Conservation (phyloP, 2,797 vertebrate genomes). For the Cossypha niveicapilla region DNA sequence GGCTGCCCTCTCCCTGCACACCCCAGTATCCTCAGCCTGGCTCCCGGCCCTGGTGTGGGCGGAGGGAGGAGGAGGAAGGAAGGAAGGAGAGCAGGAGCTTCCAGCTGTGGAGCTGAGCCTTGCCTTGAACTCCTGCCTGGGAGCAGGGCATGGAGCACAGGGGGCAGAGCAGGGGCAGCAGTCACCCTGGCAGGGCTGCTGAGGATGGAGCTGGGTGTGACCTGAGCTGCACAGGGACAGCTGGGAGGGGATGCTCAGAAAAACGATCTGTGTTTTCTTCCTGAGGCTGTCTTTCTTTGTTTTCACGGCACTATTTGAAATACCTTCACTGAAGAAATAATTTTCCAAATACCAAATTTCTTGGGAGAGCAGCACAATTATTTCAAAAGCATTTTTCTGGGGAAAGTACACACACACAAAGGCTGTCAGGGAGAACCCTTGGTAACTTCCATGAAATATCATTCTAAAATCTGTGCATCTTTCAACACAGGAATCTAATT, state of each 20-base stretch:
- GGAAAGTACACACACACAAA: rapidly evolving
- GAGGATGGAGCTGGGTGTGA: background rate
- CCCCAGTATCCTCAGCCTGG: background rate
- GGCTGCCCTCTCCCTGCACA: background rate
- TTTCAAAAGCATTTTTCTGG: background rate
- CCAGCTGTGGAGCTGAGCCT: background rate
- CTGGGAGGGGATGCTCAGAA: background rate
- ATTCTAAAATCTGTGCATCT: background rate
- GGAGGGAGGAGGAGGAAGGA: background rate
- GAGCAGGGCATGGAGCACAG: background rate
- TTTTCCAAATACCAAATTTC: background rate
- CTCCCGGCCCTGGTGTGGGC: background rate
- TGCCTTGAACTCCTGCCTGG: background rate
- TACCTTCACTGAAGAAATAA: background rate
- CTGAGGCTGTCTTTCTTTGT: background rate
- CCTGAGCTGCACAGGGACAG: background rate
- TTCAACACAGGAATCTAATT: background rate
- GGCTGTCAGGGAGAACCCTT: background rate
- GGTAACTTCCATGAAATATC: background rate
- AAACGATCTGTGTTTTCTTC: background rate
- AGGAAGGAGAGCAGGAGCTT: background rate
- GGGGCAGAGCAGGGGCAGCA: background rate
- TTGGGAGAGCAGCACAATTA: background rate
- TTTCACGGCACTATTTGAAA: background rate
- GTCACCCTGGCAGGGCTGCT: background rate